phyloP scores from a whole-genome alignment of 2,113 vertebrate species.

The Brachirus orientalis region DNA sequence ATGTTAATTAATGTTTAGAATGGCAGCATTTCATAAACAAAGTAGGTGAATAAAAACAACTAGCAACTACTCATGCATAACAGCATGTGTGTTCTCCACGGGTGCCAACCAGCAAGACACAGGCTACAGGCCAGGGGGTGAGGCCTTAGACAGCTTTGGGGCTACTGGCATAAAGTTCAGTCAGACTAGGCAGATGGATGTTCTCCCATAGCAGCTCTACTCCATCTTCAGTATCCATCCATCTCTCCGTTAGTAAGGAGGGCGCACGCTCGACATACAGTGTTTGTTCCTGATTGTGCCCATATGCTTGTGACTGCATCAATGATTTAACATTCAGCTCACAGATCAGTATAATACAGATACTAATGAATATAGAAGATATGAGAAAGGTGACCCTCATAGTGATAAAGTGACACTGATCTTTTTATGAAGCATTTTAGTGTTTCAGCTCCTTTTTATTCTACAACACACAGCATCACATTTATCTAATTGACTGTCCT shows the following conservation, averaged over 20 bases:
- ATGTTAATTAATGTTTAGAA: conserved; percentile 32
- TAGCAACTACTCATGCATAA: conserved; percentile 8
- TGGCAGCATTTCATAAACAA: conserved; percentile 7
- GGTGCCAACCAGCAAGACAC: conserved; percentile 25
- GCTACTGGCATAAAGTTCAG: conserved; percentile 25
- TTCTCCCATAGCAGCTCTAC: conserved; percentile 24
- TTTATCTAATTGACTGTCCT: neutral
- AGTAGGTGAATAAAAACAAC: neutral
- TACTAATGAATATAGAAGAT: neutral
- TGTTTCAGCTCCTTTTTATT: neutral
- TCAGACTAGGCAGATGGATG: conserved; percentile 36
- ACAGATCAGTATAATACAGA: neutral
- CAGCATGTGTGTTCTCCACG: conserved; percentile 17
- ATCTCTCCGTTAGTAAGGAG: conserved; percentile 14
- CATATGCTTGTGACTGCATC: conserved; percentile 1
- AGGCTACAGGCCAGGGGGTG: conserved; percentile 2
- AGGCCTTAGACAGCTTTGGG: conserved; percentile 22
- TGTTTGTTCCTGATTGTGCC: conserved; percentile 11
- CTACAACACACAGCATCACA: neutral
- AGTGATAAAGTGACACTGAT: neutral
- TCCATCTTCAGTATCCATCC: conserved; percentile 23
- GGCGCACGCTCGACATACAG: conserved; percentile 13
- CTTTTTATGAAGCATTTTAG: neutral
- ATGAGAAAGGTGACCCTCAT: neutral
- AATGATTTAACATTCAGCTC: neutral